Conservation (phyloP, 37 sponge, comb jelly and placozoan species). For the Amphimedon queenslandica region DNA sequence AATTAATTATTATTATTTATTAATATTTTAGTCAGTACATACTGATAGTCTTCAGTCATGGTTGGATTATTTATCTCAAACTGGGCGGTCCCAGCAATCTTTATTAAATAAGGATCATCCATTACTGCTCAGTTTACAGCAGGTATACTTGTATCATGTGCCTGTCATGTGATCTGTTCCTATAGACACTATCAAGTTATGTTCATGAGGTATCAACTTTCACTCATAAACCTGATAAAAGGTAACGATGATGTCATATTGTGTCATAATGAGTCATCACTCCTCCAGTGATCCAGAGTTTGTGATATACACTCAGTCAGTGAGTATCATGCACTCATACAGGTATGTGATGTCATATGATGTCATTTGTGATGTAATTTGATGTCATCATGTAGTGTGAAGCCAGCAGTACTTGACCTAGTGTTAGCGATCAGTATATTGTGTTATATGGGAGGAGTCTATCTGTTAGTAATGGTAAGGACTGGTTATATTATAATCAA, state of each 20-base stretch:
- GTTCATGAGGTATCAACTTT: conserved; percentile 50
- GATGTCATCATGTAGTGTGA: conserved; percentile 57
- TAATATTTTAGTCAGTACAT: no score
- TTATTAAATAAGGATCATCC: conserved; percentile 68
- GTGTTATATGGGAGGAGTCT: conserved; percentile 65
- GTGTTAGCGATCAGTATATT: conserved; percentile 78
- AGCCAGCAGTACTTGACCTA: conserved; percentile 94
- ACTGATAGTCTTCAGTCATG: no score
- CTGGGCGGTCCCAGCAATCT: no score
- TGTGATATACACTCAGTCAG: conserved; percentile 57
- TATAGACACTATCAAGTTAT: conserved; percentile 56
- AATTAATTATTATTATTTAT: no score
- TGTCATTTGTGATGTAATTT: no score
- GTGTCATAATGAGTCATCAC: no score
- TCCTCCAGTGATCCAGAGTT: conserved; percentile 82
- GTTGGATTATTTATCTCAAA: no score
- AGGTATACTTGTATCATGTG: no score
- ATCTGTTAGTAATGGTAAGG: conserved; percentile 62
- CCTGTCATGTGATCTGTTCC: no score
- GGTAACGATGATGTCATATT: conserved; percentile 1
- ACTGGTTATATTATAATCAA: no score
- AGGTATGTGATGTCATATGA: conserved; percentile 43
- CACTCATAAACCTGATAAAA: conserved; percentile 54
- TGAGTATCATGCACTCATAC: conserved; percentile 60
- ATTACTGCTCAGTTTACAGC: conserved; percentile 48